These are phyloP conservation scores for Notamacropus eugenii DNA, from an alignment of 2,797 vertebrate genomes.

Conservation along the genomic window DNA sequence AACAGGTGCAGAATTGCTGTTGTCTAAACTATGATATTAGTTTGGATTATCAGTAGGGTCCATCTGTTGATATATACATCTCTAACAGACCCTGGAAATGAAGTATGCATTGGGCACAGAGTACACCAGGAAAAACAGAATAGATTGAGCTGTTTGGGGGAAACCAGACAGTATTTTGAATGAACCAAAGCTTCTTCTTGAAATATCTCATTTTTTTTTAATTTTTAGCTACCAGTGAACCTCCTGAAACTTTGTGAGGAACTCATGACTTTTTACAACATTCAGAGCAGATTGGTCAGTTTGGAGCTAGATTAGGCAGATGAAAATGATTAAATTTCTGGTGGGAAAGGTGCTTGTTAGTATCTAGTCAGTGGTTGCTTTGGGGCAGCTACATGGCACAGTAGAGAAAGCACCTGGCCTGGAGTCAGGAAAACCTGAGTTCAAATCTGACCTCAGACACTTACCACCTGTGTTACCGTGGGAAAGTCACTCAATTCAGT, in stretches of 20 bases:
- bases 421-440: background rate
- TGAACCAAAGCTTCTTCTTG: background rate
- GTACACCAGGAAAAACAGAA: background rate
- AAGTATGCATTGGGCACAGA: background rate
- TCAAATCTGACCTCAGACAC: background rate
- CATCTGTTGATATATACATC: background rate
- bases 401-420: background rate
- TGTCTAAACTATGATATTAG: background rate
- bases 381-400: background rate
- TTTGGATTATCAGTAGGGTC: background rate
- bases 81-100: background rate
- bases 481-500: background rate
- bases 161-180: background rate
- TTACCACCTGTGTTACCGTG: background rate
- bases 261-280: background rate
- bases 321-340: background rate
- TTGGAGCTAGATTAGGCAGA: background rate
- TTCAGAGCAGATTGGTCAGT: background rate
- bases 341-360: background rate
- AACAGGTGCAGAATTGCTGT: background rate
- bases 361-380: background rate
- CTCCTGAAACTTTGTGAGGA: background rate
- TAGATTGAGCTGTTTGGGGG: background rate
- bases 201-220: background rate
- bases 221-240: background rate